Evolutionary conservation across 2,113 vertebrate genomes (phyloP), one percentile per base, ranked within the genome.

Genomic region (Istiophorus platypterus): DNA sequence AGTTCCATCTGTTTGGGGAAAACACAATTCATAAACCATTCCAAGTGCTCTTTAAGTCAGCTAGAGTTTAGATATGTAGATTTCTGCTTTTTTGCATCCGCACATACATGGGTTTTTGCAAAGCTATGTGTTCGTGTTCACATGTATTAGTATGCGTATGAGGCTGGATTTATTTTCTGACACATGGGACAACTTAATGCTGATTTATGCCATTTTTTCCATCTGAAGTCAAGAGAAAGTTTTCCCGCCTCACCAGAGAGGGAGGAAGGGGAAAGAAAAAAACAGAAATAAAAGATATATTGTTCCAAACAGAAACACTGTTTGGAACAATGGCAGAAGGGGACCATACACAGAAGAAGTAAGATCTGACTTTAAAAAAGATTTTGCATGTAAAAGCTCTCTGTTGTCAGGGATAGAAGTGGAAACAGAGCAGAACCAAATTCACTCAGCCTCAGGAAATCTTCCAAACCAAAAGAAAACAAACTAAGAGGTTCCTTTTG

Each of bases 381-480:
- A 49, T n/a, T 39, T 31, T 58, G 22, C 18, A 20, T 51, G 12
- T 52, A 62, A 24, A 5, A 27, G 12, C 10, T 65, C 31, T 69
- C 37, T 63, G 15, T 22, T 76, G 72, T 72, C 79, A 63, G 64
- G 56, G 45, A 71, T n/a, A 45, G 47, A 56, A 69, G 51, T 29
- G 4, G 51, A 73, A 51, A 76, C 4, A 31, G 27, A 62, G 26
- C 56, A 65, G 54, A 77, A 62, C 24, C n/a, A 58, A 64, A 54
- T 26, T 63, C 29, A 29, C 31, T 26, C 7, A 76, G 22, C 49
- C 10, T 14, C 24, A 29, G 58, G 68, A 76, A 76, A 73, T 80
- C 45, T 45, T 64, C 26, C 22, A 29, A 80, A 85, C 39, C 82
- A 65, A 86, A 76, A 49, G 49, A 77, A 80, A 88, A 74, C 49